Conservation (phyloP, 2,888 invertebrate species). For the Eudemis profundana region DNA sequence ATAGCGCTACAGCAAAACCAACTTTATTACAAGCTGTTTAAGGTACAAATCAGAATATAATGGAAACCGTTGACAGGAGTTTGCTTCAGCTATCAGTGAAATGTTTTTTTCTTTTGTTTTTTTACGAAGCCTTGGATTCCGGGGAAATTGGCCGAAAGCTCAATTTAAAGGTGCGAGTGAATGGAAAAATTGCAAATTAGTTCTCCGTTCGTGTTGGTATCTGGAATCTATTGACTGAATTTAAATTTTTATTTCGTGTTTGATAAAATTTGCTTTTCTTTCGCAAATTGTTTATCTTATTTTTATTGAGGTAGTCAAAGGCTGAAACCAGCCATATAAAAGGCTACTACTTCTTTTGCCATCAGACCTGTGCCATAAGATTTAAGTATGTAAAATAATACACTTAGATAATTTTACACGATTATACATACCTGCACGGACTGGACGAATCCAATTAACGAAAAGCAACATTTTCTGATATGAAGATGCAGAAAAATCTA, state of each 20-base stretch:
- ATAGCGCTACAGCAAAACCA: background rate
- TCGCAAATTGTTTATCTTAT: background rate
- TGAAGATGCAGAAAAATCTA: too few relatives aligned
- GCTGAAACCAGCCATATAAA: too few relatives aligned
- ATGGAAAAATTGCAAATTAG: slow-evolving; percentile 22
- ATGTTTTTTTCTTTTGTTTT: slow-evolving; percentile 26
- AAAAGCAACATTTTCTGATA: too few relatives aligned
- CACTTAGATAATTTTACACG: too few relatives aligned
- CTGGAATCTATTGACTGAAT: background rate
- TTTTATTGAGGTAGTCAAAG: too few relatives aligned
- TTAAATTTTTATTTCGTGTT: background rate
- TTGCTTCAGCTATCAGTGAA: background rate
- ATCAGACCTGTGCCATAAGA: too few relatives aligned
- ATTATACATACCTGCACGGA: too few relatives aligned
- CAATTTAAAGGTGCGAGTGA: slow-evolving; percentile 24
- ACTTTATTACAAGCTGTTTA: background rate
- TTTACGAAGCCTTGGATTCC: slow-evolving; percentile 5
- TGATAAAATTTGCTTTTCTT: background rate
- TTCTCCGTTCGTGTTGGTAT: slow-evolving; percentile 5
- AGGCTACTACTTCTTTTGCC: too few relatives aligned
- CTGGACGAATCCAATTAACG: too few relatives aligned
- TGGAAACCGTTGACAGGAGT: background rate
- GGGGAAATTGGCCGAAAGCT: slow-evolving; percentile 26
- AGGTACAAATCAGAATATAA: background rate
- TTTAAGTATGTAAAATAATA: too few relatives aligned